Percentiles rank a stretch among this genome's conserved stretches.
phyloP scores from a whole-genome alignment of 2,888 invertebrate genomes.

The Anagyrus pseudococci region DNA sequence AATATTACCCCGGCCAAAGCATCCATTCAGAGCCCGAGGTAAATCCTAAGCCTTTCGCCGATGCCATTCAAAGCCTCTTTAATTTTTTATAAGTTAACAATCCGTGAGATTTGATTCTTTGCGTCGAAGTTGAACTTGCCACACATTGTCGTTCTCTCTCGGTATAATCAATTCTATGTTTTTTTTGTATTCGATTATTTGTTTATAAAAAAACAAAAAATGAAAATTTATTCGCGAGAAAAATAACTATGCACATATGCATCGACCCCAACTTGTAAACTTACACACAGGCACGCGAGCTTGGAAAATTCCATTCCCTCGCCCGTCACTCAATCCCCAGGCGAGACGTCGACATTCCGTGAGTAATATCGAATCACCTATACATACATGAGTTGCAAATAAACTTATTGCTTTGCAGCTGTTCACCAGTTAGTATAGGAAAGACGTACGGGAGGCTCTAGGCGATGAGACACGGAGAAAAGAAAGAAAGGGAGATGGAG shows the following conservation, averaged over 20 bases:
- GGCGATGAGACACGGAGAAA: background rate
- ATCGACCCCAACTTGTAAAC: no score
- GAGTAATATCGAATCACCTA: conserved; percentile 11
- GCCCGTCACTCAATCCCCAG: background rate
- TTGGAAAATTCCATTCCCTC: conserved; percentile 2
- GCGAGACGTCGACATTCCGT: background rate
- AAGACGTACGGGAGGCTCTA: conserved; percentile 28
- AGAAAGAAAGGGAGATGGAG: background rate
- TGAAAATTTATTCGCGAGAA: no score
- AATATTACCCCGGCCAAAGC: conserved; percentile 17
- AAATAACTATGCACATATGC: no score
- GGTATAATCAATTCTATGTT: no score
- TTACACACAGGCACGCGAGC: background rate
- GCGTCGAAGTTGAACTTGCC: no score
- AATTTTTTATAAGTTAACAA: no score
- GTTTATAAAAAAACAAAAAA: no score
- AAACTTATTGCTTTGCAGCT: conserved; percentile 28
- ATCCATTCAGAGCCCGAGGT: background rate
- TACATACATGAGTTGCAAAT: conserved; percentile 19
- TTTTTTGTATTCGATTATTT: no score
- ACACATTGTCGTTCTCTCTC: no score
- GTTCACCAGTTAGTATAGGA: conserved; percentile 26
- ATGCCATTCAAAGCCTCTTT: no score
- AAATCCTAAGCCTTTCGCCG: no score
- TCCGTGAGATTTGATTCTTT: no score